Percentiles rank a stretch among this genome's conserved stretches.
Evolutionary conservation across 2,797 vertebrate genomes (phyloP).

Genomic region (Pseudochirops cupreus): DNA sequence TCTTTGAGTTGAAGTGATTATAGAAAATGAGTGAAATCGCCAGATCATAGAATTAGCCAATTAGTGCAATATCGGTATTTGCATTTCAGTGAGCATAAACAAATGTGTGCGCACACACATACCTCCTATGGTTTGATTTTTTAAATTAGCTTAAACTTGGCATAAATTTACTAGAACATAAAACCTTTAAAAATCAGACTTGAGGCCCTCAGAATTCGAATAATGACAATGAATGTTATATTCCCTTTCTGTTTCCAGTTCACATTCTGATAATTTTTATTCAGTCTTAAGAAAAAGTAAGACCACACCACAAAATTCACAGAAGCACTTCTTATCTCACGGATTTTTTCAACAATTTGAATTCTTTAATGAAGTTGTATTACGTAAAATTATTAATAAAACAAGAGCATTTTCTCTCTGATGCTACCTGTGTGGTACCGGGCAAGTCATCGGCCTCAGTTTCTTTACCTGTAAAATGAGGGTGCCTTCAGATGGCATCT

Average conservation of each 20-base stretch:
- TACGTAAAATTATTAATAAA: neutral
- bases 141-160: neutral
- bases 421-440: neutral
- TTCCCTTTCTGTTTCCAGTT: neutral
- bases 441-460: neutral
- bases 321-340: neutral
- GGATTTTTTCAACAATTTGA: neutral
- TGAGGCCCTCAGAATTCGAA: neutral
- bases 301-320: neutral
- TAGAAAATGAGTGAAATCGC: neutral
- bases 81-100: neutral
- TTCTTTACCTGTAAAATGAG: neutral
- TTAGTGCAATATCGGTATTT: neutral
- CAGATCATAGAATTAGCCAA: neutral
- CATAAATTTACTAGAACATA: neutral
- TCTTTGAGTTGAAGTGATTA: neutral
- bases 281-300: neutral
- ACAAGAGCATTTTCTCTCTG: neutral
- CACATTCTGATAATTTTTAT: neutral
- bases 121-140: neutral
- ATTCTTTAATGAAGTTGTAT: neutral
- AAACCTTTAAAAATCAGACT: neutral
- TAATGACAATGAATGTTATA: neutral
- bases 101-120: neutral
- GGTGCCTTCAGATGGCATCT: neutral